Conservation (phyloP, 2,113 vertebrate species). For the Channa argus region DNA sequence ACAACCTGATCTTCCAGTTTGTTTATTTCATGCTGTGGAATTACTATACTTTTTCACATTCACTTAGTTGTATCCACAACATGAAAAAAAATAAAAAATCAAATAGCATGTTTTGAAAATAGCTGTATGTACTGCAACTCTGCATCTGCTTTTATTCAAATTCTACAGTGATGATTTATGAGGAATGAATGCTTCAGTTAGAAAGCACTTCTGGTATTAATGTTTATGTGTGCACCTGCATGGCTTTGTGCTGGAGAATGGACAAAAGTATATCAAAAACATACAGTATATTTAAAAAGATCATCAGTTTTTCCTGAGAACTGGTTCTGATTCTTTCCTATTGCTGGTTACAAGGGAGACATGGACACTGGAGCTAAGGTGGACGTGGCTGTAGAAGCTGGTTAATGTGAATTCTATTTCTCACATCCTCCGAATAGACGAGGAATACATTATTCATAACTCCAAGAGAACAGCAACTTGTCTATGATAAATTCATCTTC, state of each 20-base stretch:
- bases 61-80: slow-evolving; percentile 40
- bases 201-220: slow-evolving; percentile 40
- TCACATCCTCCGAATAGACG: slow-evolving; percentile 78
- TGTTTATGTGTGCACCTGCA: slow-evolving; percentile 35
- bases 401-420: slow-evolving; percentile 82
- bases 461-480: slow-evolving; percentile 78
- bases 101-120: slow-evolving; percentile 34
- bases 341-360: slow-evolving; percentile 26
- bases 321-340: slow-evolving; percentile 53
- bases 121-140: slow-evolving; percentile 11
- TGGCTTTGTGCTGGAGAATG: slow-evolving; percentile 8
- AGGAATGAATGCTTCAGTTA: slow-evolving; percentile 13
- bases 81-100: slow-evolving; percentile 23
- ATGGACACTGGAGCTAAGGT: slow-evolving; percentile 56
- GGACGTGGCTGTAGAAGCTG: slow-evolving; percentile 64
- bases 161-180: slow-evolving; percentile 24
- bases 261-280: slow-evolving; percentile 37
- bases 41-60: slow-evolving; percentile 8
- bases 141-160: slow-evolving; percentile 32
- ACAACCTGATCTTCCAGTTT: slow-evolving; percentile 2
- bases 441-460: slow-evolving; percentile 84
- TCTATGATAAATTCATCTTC: slow-evolving; percentile 80
- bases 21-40: slow-evolving; percentile 28
- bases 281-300: slow-evolving; percentile 64
- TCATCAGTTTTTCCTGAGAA: slow-evolving; percentile 58